Percentiles rank a stretch among this genome's conserved stretches.
phyloP scores from a whole-genome alignment of 2,888 invertebrate genomes.

The Pegoplata infirma region DNA sequence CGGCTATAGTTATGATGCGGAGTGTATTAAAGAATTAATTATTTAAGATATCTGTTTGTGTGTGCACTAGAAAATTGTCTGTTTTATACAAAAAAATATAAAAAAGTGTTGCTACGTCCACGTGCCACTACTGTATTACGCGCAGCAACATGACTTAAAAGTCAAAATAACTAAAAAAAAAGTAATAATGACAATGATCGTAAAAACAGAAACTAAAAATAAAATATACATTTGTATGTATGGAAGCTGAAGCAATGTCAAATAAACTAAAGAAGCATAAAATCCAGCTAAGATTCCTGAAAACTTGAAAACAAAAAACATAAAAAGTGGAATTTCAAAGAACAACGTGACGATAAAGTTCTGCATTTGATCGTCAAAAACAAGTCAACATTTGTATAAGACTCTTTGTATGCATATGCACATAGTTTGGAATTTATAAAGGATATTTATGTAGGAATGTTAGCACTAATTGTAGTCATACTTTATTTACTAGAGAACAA shows the following conservation, averaged over 20 bases:
- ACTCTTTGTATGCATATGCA: neutral
- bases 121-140: slow-evolving; percentile 35
- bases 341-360: slow-evolving; percentile 9
- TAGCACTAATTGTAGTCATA: neutral
- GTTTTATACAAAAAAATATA: too few relatives aligned
- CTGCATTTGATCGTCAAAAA: slow-evolving; percentile 7
- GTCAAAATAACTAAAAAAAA: slow-evolving; percentile 14
- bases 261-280: slow-evolving; percentile 29
- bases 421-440: neutral
- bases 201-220: slow-evolving; percentile 13
- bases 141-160: slow-evolving; percentile 17
- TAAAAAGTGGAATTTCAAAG: slow-evolving; percentile 8
- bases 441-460: slow-evolving; percentile 14
- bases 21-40: too few relatives aligned
- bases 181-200: slow-evolving; percentile 8
- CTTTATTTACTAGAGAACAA: too few relatives aligned
- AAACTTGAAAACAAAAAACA: neutral
- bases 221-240: too few relatives aligned
- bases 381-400: neutral
- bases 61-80: neutral
- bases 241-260: slow-evolving; percentile 1
- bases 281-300: slow-evolving; percentile 38
- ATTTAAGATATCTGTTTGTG: neutral
- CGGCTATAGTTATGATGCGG: too few relatives aligned
- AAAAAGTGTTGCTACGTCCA: slow-evolving; percentile 12